Conservation (phyloP, 2,888 invertebrate genomes). For the Drosophila fungiperda region DNA sequence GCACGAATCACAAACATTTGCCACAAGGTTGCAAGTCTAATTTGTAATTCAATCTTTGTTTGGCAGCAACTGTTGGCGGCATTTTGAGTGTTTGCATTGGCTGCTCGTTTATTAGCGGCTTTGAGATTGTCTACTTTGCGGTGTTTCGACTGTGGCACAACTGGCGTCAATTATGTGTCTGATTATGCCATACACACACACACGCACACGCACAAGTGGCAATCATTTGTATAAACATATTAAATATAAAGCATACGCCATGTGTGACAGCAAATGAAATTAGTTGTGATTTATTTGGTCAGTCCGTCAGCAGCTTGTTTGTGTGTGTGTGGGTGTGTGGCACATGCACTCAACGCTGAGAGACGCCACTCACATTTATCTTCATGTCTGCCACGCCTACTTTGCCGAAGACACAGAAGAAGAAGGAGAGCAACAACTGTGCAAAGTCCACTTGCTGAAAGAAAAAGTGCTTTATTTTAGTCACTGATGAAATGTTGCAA, state of each 20-base stretch:
- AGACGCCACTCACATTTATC: slow-evolving; percentile 44
- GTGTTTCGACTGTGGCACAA: slow-evolving; percentile 65
- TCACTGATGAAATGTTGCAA: slow-evolving; percentile 27
- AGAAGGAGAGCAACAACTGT: slow-evolving; percentile 15
- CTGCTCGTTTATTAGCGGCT: slow-evolving; percentile 80
- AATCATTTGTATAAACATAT: slow-evolving; percentile 22
- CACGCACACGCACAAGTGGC: background rate
- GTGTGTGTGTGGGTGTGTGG: background rate
- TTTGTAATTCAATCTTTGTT: slow-evolving; percentile 3
- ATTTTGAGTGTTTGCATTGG: slow-evolving; percentile 82
- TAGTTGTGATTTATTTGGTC: slow-evolving; percentile 65
- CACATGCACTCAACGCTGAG: slow-evolving; percentile 5
- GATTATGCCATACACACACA: slow-evolving; percentile 5
- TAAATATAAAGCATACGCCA: slow-evolving; percentile 64
- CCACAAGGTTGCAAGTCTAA: background rate
- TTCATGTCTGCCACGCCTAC: slow-evolving; percentile 48
- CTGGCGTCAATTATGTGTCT: slow-evolving; percentile 41
- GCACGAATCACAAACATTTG: background rate
- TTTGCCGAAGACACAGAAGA: background rate
- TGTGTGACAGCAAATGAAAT: slow-evolving; percentile 60
- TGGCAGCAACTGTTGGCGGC: slow-evolving; percentile 79
- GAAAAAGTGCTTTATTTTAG: slow-evolving; percentile 13
- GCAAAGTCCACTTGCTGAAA: slow-evolving; percentile 7
- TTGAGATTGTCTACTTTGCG: slow-evolving; percentile 80
- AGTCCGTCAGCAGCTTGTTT: slow-evolving; percentile 4